A percentile compares a stretch with the other conserved stretches of the same genome.
Conservation (phyloP, 1,140 invertebrate species). For the Pogonomyrmex californicus region DNA sequence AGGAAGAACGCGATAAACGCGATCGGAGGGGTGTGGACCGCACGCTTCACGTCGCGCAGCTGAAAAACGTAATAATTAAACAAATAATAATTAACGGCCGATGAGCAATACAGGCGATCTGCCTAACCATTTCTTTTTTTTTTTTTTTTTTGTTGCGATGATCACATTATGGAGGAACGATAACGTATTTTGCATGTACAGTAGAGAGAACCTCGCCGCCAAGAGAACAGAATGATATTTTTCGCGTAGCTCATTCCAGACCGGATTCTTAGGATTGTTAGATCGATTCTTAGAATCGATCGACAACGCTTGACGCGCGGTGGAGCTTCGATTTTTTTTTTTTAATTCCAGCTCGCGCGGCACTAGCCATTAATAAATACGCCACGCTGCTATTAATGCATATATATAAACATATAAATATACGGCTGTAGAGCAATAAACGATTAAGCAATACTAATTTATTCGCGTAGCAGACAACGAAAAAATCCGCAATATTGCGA, state of each 20-base stretch:
- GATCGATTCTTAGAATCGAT: constrained; percentile 36
- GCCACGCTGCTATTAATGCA: constrained; percentile 55
- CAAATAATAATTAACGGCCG: constrained; percentile 44
- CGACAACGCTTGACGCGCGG: constrained; percentile 45
- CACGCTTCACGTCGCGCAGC: constrained; percentile 36
- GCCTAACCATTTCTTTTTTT: not conserved
- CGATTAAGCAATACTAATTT: constrained; percentile 74
- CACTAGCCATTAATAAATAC: constrained; percentile 34
- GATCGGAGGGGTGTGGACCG: constrained; percentile 42
- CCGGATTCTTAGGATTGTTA: no score
- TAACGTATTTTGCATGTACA: constrained; percentile 50
- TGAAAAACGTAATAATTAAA: constrained; percentile 35
- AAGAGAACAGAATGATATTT: constrained; percentile 50
- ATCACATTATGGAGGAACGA: constrained; percentile 11
- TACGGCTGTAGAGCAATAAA: constrained; percentile 74
- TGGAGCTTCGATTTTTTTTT: constrained; percentile 34
- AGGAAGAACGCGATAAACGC: constrained; percentile 7
- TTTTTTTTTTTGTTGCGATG: constrained; percentile 14
- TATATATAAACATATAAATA: constrained; percentile 50
- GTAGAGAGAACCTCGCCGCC: constrained; percentile 41
- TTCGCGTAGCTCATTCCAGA: constrained; percentile 43
- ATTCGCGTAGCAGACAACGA: constrained; percentile 55
- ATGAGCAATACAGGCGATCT: constrained; percentile 26
- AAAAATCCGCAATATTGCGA: constrained; percentile 36
- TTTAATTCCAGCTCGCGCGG: constrained; percentile 34